Evolutionary conservation across 2,113 vertebrate genomes (phyloP).

Genomic region (Perca fluviatilis): DNA sequence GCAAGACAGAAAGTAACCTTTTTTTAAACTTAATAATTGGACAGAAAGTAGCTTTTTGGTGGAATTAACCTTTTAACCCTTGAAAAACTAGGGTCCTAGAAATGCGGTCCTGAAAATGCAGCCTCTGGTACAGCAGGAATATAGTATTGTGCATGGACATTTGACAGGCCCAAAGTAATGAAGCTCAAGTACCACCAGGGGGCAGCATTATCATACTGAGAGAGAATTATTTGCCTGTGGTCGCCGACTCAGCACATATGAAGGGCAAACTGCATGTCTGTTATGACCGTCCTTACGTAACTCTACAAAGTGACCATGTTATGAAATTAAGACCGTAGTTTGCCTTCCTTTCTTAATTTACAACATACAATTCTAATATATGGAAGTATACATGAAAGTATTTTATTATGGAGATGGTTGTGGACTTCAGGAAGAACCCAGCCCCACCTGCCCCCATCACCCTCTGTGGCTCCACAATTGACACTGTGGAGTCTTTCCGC

Average conservation of each 20-base stretch:
- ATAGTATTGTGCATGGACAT: neutral
- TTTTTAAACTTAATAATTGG: no score
- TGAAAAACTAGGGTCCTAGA: no score
- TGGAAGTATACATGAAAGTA: neutral
- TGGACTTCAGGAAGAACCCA: no score
- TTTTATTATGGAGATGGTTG: neutral
- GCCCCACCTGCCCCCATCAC: no score
- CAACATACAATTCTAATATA: neutral
- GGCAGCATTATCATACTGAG: neutral
- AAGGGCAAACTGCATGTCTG: conserved; percentile 16
- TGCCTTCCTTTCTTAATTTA: neutral
- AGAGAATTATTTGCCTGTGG: neutral
- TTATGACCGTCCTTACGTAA: conserved; percentile 13
- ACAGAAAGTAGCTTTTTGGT: no score
- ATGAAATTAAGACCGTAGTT: neutral
- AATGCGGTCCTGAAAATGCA: no score
- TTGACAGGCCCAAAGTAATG: neutral
- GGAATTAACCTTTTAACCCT: no score
- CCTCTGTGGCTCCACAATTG: no score
- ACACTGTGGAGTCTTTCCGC: no score
- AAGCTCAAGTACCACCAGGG: conserved; percentile 16
- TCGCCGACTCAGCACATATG: neutral
- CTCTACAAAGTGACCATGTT: neutral
- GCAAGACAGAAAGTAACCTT: no score
- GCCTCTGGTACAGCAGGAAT: no score